These are phyloP conservation scores for Aradophagus sp. DNA, from an alignment of 1,140 invertebrate genomes.

Conservation along the genomic window DNA sequence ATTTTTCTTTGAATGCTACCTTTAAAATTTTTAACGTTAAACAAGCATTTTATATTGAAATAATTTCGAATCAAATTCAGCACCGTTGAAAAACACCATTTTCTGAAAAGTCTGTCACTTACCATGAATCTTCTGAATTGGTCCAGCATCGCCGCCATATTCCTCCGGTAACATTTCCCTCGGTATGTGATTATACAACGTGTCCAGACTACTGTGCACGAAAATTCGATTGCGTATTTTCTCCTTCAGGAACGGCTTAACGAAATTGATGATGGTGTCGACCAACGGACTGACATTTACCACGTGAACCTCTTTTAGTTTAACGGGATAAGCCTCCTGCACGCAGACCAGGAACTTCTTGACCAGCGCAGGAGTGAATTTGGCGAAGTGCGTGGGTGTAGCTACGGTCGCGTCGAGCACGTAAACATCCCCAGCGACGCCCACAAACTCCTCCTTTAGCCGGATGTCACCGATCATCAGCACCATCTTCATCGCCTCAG, in stretches of 20 bases:
- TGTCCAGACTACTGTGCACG: slow-evolving; percentile 83
- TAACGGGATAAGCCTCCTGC: slow-evolving; percentile 89
- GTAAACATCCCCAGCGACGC: slow-evolving; percentile 88
- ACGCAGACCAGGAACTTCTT: slow-evolving; percentile 83
- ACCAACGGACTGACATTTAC: slow-evolving; percentile 88
- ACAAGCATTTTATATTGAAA: too few species aligned
- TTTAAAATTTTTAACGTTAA: too few species aligned
- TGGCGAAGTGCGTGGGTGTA: slow-evolving; percentile 83
- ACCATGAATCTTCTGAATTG: slow-evolving; percentile 82
- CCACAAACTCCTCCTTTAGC: slow-evolving; percentile 82
- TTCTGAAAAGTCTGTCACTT: too few species aligned
- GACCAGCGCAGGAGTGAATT: slow-evolving; percentile 82
- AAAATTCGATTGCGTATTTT: slow-evolving; percentile 88
- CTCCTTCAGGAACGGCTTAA: slow-evolving; percentile 89
- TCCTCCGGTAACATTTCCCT: slow-evolving; percentile 85
- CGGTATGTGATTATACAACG: slow-evolving; percentile 84
- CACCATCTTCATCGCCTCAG: slow-evolving; percentile 85
- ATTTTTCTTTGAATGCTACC: too few species aligned
- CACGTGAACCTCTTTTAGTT: slow-evolving; percentile 88
- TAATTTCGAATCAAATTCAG: too few species aligned
- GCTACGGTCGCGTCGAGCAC: slow-evolving; percentile 84
- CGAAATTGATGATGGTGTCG: slow-evolving; percentile 87
- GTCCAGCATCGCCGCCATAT: slow-evolving; percentile 84
- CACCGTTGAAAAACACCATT: too few species aligned
- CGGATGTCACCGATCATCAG: slow-evolving; percentile 88